A percentile compares a stretch with the other conserved stretches of the same genome.
Evolutionary conservation across 2,113 vertebrate species (phyloP).

Genomic region (Excalfactoria chinensis): DNA sequence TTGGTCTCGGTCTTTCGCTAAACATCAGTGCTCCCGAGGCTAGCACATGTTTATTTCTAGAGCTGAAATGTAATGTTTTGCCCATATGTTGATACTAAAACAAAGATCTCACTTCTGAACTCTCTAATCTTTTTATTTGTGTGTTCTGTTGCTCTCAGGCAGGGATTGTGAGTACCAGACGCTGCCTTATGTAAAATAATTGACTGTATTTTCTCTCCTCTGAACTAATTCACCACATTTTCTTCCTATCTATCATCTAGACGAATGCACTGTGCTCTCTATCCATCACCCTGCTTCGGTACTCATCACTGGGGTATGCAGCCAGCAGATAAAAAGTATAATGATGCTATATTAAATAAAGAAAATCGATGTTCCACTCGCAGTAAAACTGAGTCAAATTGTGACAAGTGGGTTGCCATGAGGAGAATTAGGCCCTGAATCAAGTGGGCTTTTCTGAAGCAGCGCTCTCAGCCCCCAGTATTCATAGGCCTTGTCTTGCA

Average conservation of each 20-base stretch:
- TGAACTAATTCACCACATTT: slow-evolving; percentile 12
- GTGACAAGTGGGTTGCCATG: neutral
- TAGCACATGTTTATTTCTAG: neutral
- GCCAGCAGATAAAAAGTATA: slow-evolving; percentile 8
- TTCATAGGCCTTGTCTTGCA: neutral
- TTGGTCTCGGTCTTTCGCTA: neutral
- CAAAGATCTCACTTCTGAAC: neutral
- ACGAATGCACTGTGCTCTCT: neutral
- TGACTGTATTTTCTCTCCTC: slow-evolving; percentile 3
- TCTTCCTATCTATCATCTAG: slow-evolving; percentile 4
- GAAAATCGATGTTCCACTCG: neutral
- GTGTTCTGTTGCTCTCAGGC: slow-evolving; percentile 17
- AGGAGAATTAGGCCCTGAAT: neutral
- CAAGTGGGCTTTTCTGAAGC: neutral
- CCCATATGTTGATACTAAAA: slow-evolving; percentile 19
- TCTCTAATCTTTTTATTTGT: slow-evolving; percentile 34
- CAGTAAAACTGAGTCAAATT: neutral
- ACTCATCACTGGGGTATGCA: neutral
- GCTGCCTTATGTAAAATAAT: slow-evolving; percentile 11
- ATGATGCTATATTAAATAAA: neutral
- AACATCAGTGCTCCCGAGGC: neutral
- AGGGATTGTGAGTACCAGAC: neutral
- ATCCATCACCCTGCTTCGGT: slow-evolving; percentile 9
- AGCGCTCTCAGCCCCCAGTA: neutral
- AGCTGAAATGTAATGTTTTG: slow-evolving; percentile 15